Percentiles rank a stretch among this genome's conserved stretches.
These are phyloP conservation scores for Danio kyathit DNA, from an alignment of 2,797 vertebrate species.

Conservation along the genomic window DNA sequence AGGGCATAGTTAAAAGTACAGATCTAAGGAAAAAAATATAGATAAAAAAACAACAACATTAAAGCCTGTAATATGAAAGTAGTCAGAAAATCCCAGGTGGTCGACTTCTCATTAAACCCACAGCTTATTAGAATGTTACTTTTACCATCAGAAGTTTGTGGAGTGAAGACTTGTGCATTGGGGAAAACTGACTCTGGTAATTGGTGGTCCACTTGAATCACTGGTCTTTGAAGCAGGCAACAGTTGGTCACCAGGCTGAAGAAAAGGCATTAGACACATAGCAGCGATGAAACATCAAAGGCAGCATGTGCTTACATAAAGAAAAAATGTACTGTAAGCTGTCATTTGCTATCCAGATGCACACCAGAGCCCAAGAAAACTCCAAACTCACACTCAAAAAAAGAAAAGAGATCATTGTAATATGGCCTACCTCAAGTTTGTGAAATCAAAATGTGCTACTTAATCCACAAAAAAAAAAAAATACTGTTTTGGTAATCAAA, in stretches of 20 bases:
- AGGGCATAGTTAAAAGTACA: background rate
- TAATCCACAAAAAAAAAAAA: too few species aligned
- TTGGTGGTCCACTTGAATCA: constrained; percentile 52
- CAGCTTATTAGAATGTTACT: constrained; percentile 43
- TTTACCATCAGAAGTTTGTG: constrained; percentile 15
- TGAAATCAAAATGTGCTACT: too few species aligned
- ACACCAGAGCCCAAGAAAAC: background rate
- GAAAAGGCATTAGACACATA: constrained; percentile 30
- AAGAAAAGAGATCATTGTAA: too few species aligned
- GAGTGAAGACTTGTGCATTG: constrained; percentile 14
- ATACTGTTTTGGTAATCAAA: too few species aligned
- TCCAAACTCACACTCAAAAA: background rate
- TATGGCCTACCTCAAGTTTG: too few species aligned
- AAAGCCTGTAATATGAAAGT: constrained; percentile 34
- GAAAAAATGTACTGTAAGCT: constrained; percentile 32
- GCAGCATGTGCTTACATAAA: constrained; percentile 38
- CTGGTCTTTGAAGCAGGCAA: constrained; percentile 42
- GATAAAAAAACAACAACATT: background rate
- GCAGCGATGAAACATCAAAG: constrained; percentile 48
- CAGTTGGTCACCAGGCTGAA: constrained; percentile 42
- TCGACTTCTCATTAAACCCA: constrained; percentile 37
- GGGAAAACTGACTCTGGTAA: constrained; percentile 45
- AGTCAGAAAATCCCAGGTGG: constrained; percentile 24
- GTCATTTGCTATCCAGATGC: constrained; percentile 52
- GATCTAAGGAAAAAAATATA: constrained; percentile 5